Evolutionary conservation across 2,888 invertebrate genomes (phyloP).

Genomic region (Patella caerulea): DNA sequence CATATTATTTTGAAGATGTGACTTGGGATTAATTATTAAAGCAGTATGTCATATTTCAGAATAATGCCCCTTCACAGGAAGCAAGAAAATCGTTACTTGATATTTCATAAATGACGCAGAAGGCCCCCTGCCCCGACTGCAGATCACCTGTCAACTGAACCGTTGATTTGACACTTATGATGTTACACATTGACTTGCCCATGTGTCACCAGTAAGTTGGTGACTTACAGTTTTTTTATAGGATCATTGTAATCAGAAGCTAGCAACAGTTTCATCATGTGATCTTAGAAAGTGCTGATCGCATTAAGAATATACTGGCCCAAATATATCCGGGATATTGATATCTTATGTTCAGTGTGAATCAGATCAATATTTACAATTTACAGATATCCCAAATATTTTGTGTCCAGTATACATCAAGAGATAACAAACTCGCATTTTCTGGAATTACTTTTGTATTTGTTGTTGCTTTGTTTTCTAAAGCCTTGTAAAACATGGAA

Average conservation of each 20-base stretch:
- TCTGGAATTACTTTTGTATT: background rate
- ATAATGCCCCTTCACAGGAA: no score
- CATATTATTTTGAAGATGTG: no score
- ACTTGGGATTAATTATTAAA: no score
- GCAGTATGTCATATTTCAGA: no score
- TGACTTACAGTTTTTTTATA: background rate
- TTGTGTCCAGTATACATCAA: constrained; percentile 10
- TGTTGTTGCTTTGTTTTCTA: no score
- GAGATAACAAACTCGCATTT: constrained; percentile 6
- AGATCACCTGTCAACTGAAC: constrained; percentile 7
- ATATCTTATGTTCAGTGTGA: background rate
- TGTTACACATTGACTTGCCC: background rate
- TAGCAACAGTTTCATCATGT: no score
- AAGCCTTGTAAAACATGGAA: no score
- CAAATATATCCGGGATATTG: constrained; percentile 4
- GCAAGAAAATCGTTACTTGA: no score
- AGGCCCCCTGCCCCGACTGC: constrained; percentile 12
- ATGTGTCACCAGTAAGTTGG: background rate
- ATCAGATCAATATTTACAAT: background rate
- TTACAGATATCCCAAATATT: constrained; percentile 1
- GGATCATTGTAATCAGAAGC: background rate
- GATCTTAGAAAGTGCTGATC: no score
- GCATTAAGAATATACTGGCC: no score
- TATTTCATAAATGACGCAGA: constrained; percentile 12
- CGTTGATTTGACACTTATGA: background rate